Conservation (phyloP, 2,797 vertebrate species). For the Cyclopterus lumpus region DNA sequence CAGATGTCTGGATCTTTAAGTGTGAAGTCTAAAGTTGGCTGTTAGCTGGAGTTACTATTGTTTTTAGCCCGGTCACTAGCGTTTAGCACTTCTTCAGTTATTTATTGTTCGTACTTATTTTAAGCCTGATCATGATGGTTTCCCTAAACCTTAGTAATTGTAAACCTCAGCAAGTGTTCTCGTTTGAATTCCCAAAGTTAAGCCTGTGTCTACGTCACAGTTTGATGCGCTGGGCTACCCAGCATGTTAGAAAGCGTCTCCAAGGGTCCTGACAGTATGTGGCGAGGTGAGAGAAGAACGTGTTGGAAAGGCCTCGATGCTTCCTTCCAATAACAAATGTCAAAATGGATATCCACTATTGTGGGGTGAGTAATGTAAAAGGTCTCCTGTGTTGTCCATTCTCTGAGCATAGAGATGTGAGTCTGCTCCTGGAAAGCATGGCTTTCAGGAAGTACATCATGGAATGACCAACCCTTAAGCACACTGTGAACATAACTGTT, state of each 20-base stretch:
- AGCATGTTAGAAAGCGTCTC: too few relatives aligned
- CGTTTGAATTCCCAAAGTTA: too few relatives aligned
- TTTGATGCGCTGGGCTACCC: too few relatives aligned
- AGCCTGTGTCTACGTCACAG: too few relatives aligned
- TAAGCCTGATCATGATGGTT: too few relatives aligned
- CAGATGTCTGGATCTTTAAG: neutral
- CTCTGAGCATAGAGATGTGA: neutral
- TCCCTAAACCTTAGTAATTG: too few relatives aligned
- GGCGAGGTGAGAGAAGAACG: too few relatives aligned
- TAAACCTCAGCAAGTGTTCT: too few relatives aligned
- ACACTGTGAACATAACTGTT: too few relatives aligned
- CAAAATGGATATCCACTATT: neutral
- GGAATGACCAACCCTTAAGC: too few relatives aligned
- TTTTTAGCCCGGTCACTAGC: neutral
- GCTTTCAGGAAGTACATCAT: neutral
- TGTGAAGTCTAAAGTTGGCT: neutral
- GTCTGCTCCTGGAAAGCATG: neutral
- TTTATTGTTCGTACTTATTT: too few relatives aligned
- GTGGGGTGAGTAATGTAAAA: neutral
- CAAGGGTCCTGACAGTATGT: too few relatives aligned
- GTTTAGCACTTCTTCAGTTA: neutral
- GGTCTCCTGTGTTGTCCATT: neutral
- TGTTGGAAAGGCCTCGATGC: neutral
- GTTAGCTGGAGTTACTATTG: neutral
- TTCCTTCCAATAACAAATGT: neutral